These are phyloP conservation scores for Hippolais icterina DNA, from an alignment of 2,113 vertebrate species.

Conservation along the genomic window DNA sequence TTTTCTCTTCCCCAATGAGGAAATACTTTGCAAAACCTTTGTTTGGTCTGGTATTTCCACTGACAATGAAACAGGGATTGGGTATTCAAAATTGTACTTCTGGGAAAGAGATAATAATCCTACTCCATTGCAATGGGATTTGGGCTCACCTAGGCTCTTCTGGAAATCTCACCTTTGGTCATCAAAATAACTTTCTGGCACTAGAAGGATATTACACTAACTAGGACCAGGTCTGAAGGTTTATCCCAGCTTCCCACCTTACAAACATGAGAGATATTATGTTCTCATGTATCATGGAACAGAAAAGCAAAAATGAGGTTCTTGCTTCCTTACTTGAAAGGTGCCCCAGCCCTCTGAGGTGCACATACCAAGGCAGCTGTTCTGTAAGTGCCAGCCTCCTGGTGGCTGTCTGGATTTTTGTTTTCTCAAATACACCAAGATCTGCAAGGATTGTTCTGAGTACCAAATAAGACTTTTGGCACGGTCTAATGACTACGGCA, in stretches of 20 bases:
- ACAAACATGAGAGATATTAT: background rate
- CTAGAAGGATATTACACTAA: background rate
- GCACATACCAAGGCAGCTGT: background rate
- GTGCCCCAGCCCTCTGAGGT: background rate
- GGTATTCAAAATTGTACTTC: constrained; percentile 9
- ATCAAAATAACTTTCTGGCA: constrained; percentile 37
- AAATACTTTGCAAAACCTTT: constrained; percentile 28
- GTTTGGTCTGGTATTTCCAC: constrained; percentile 24
- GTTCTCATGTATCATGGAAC: background rate
- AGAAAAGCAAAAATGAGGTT: background rate
- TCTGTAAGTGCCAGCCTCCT: background rate
- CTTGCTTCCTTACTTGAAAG: background rate
- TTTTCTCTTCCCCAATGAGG: constrained; percentile 33
- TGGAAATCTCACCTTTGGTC: constrained; percentile 47
- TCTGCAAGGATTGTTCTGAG: background rate
- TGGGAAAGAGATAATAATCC: constrained; percentile 43
- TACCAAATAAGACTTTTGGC: background rate
- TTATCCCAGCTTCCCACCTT: background rate
- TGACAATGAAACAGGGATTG: constrained; percentile 19
- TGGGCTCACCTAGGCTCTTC: background rate
- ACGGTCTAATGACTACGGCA: background rate
- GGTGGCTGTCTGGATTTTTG: background rate
- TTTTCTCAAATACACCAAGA: background rate
- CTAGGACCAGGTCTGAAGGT: background rate
- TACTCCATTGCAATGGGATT: background rate